A percentile compares a stretch with the other conserved stretches of the same genome.
Conservation (phyloP, 2,797 vertebrate genomes). For the Chelon auratus region DNA sequence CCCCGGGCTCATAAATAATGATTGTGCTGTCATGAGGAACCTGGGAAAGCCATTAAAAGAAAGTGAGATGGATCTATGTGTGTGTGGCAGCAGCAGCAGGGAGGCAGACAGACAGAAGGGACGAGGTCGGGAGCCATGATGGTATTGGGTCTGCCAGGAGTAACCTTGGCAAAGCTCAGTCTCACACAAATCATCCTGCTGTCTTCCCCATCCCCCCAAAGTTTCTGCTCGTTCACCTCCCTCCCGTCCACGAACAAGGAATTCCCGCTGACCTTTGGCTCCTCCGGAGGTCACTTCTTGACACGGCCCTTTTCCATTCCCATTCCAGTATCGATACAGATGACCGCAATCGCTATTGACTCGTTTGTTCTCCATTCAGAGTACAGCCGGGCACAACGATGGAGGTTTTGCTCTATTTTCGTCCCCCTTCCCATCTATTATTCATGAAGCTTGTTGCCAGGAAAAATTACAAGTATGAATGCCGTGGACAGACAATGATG, state of each 20-base stretch:
- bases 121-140: constrained; percentile 32
- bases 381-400: constrained; percentile 25
- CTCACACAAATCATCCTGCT: constrained; percentile 62
- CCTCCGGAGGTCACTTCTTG: constrained; percentile 50
- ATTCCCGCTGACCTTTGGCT: constrained; percentile 72
- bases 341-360: constrained; percentile 43
- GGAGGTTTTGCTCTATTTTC: constrained; percentile 74
- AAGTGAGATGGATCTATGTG: constrained; percentile 54
- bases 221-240: constrained; percentile 15
- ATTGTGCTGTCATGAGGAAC: constrained; percentile 66
- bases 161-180: constrained; percentile 68
- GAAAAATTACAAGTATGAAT: constrained; percentile 58
- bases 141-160: constrained; percentile 55
- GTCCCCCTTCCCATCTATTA: constrained; percentile 66
- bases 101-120: constrained; percentile 55
- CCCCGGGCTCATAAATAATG: constrained; percentile 76
- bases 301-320: constrained; percentile 1
- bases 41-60: constrained; percentile 75
- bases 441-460: constrained; percentile 64
- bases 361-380: constrained; percentile 30
- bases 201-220: background rate
- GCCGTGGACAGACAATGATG: constrained; percentile 22
- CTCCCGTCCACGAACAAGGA: constrained; percentile 37
- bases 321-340: constrained; percentile 14
- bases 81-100: constrained; percentile 53